Base-by-base conservation (phyloP, 2,113 vertebrate genomes). In the Lycaon pictus region DNA sequence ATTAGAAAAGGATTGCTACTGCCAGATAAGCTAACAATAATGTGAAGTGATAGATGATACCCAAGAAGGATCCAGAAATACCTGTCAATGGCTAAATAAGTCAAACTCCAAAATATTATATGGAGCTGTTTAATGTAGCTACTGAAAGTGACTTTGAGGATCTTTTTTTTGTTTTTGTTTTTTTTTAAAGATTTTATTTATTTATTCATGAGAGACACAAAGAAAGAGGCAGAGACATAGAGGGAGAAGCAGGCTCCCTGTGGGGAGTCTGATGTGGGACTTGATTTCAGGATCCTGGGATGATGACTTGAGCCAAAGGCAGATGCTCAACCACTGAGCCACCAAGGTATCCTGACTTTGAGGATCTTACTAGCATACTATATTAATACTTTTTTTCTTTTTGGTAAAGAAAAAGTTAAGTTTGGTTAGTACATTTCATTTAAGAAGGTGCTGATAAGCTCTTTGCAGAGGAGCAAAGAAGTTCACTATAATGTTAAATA, bases 111-210 rank as follows among this genome's bases (percentile, higher is more conserved):
- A 29, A 69, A 53, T 16, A 51, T 29, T 48, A 0, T 60, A 22
- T 60, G 56, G n/a, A 62, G 56, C 82, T 2, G 4, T 12, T 60
- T 80, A 56, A 58, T 76, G 48, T 10, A 80, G 48, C 35, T 71
- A 35, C 16, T 71, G 48, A 74, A 58, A 90, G 63, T 74, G 74
- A 80, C 62, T 92, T 32, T 91, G 87, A 82, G 17, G 53, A 51
- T 84, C 58, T 87, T 94, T 76, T 48, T 89, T 96, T 95, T 87
- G 92, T 76, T 48, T 89, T 96, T 95, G 48, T 43, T 43, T 43
- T 43, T 43, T 4, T 43, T 43, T 6, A 7, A 43, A 43, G 6
- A 43, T 43, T 43, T 43, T 43, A 5, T 43, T 43, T 43, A 43
- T 43, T 43, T 43, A 43, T 43, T 43, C 43, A 43, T 43, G 43